A percentile compares a stretch with the other conserved stretches of the same genome.
Conservation (phyloP, 2,113 vertebrate genomes). For the Tauraco erythrolophus region DNA sequence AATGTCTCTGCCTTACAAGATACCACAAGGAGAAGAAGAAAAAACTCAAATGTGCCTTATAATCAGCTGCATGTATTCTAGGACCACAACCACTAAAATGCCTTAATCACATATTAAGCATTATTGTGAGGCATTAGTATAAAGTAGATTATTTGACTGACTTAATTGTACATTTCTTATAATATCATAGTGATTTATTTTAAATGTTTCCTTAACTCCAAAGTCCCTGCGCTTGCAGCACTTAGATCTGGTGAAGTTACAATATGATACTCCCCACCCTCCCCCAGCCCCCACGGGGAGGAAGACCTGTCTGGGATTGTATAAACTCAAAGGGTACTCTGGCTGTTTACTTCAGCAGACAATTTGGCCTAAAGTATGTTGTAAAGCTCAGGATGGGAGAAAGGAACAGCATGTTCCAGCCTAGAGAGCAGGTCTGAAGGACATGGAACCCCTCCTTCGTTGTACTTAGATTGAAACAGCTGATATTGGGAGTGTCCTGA, state of each 20-base stretch:
- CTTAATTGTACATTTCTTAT: background rate
- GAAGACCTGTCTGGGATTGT: background rate
- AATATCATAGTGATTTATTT: background rate
- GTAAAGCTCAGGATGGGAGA: slow-evolving; percentile 26
- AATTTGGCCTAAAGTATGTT: background rate
- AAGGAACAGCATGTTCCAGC: slow-evolving; percentile 58
- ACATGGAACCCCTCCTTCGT: slow-evolving; percentile 24
- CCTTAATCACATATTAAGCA: background rate
- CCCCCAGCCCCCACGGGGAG: background rate
- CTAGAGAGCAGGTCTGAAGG: slow-evolving; percentile 40
- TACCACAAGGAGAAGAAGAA: background rate
- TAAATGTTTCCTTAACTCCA: background rate
- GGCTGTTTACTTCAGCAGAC: slow-evolving; percentile 31
- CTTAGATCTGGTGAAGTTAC: background rate
- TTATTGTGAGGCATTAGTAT: background rate
- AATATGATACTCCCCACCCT: background rate
- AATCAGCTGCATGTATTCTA: background rate
- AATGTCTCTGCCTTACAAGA: background rate
- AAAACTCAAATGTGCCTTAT: background rate
- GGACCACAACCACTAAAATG: background rate
- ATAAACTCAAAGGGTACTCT: background rate
- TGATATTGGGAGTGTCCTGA: slow-evolving; percentile 58
- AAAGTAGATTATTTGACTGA: background rate
- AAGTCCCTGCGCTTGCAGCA: background rate
- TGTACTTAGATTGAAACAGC: slow-evolving; percentile 40